A percentile compares a stretch with the other conserved stretches of the same genome.
Evolutionary conservation across 2,113 vertebrate species (phyloP).

Genomic region (Indri indri): DNA sequence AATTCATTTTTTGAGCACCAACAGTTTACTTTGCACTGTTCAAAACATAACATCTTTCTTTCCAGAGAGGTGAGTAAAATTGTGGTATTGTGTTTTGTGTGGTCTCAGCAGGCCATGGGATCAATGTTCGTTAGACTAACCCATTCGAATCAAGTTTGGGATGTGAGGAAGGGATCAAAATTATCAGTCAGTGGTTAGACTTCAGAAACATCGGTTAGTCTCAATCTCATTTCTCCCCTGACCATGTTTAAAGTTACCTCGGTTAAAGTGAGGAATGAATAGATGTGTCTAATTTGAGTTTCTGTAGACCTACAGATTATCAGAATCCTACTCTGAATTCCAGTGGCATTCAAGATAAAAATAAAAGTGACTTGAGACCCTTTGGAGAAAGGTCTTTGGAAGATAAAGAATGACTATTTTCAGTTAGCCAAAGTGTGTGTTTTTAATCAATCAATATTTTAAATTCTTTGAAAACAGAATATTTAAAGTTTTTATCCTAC

Average conservation of each 20-base stretch:
- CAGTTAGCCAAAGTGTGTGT: background rate
- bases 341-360: background rate
- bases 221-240: background rate
- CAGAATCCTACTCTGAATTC: background rate
- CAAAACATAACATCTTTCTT: constrained; percentile 49
- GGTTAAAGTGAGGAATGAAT: background rate
- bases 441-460: background rate
- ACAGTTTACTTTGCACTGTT: constrained; percentile 49
- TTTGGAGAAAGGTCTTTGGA: background rate
- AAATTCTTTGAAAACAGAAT: background rate
- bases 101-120: background rate
- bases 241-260: background rate
- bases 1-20: constrained; percentile 61
- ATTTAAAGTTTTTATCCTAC: background rate
- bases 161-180: background rate
- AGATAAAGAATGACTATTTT: background rate
- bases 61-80: background rate
- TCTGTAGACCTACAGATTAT: background rate
- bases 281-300: background rate
- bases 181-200: background rate
- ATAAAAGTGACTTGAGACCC: background rate
- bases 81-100: background rate
- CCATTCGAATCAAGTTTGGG: background rate
- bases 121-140: background rate
- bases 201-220: background rate